These are phyloP conservation scores for Lepidurus apus DNA, from an alignment of 1,140 invertebrate genomes.

Conservation along the genomic window DNA sequence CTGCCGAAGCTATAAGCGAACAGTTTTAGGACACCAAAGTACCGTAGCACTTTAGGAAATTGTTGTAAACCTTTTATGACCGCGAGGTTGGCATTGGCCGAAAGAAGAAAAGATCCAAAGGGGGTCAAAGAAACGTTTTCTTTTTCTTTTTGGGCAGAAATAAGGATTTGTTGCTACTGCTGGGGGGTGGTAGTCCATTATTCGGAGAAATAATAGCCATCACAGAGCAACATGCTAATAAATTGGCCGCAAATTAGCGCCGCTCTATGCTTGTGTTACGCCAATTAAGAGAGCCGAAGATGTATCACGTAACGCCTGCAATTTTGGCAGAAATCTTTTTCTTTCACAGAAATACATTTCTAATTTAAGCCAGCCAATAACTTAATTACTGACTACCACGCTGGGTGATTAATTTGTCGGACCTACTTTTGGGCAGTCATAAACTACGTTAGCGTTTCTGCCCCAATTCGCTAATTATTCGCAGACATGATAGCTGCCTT, in stretches of 20 bases:
- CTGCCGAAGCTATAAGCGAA: neutral
- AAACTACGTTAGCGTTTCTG: too few species aligned
- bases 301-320: neutral
- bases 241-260: neutral
- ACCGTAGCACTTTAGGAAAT: neutral
- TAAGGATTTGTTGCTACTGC: neutral
- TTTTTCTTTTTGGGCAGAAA: neutral
- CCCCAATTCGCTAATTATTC: too few species aligned
- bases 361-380: too few species aligned
- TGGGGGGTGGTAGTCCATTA: neutral
- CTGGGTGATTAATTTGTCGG: too few species aligned
- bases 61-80: slow-evolving; percentile 8
- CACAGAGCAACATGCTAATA: neutral
- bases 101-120: neutral
- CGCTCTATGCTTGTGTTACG: neutral
- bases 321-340: too few species aligned
- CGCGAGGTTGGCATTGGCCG: neutral
- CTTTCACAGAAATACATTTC: too few species aligned
- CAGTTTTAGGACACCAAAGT: neutral
- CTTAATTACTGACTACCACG: too few species aligned
- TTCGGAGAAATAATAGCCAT: slow-evolving; percentile 4
- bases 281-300: neutral
- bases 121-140: neutral
- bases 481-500: too few species aligned
- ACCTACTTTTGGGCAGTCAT: too few species aligned